Conservation (phyloP, 2,888 invertebrate genomes). For the Apamea anceps region DNA sequence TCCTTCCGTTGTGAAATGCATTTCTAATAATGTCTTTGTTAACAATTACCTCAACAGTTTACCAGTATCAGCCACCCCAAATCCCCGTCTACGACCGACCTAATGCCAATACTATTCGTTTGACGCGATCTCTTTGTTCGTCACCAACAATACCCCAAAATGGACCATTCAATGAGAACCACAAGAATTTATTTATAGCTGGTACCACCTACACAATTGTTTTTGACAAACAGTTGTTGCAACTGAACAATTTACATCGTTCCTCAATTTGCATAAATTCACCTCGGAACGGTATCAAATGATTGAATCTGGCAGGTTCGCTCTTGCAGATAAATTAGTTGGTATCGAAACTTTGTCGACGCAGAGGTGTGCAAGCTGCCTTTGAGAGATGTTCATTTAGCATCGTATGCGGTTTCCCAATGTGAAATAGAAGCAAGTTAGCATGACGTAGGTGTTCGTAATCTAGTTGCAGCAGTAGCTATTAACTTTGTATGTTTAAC, state of each 20-base stretch:
- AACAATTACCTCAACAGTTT: neutral
- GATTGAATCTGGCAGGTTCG: conserved; percentile 53
- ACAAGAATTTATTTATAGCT: conserved; percentile 15
- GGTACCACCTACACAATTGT: conserved; percentile 2
- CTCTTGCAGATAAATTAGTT: conserved; percentile 47
- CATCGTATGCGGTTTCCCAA: neutral
- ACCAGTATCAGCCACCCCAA: neutral
- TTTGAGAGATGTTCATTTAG: conserved; percentile 40
- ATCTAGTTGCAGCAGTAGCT: neutral
- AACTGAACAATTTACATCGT: conserved; percentile 53
- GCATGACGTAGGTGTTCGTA: neutral
- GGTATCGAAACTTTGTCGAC: conserved; percentile 31
- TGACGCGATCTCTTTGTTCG: conserved; percentile 5
- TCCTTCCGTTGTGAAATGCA: neutral
- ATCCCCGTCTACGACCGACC: neutral
- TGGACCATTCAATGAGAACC: conserved; percentile 1
- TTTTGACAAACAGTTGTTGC: conserved; percentile 48
- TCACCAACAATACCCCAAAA: conserved; percentile 5
- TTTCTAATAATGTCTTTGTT: neutral
- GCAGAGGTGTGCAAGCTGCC: conserved; percentile 19
- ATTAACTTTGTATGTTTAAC: neutral
- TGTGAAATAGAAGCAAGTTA: neutral
- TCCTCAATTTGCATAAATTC: conserved; percentile 54
- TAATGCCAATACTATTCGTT: conserved; percentile 7
- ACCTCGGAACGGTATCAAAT: conserved; percentile 40